These are phyloP conservation scores for Brachionus sp. DNA, from an alignment of 1,140 invertebrate genomes.

Conservation along the genomic window DNA sequence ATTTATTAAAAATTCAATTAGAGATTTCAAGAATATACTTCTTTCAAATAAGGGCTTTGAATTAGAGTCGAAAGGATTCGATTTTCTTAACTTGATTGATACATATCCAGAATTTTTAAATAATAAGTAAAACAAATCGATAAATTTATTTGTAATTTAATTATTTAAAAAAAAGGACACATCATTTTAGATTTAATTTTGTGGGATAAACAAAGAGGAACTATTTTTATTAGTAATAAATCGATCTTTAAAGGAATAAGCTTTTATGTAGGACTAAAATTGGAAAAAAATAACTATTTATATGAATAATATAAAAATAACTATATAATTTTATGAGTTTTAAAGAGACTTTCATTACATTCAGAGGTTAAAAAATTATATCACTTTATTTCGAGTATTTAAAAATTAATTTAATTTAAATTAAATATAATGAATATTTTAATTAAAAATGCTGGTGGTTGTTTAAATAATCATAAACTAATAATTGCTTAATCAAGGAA, in stretches of 20 bases:
- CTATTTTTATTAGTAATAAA: background rate
- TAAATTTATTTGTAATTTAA: background rate
- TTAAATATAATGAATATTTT: no score
- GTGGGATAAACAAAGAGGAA: background rate
- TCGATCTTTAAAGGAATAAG: background rate
- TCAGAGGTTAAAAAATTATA: no score
- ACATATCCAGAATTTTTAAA: background rate
- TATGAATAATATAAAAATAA: background rate
- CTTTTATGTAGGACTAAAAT: background rate
- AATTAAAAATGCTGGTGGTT: no score
- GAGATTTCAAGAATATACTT: background rate
- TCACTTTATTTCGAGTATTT: no score
- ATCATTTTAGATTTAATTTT: background rate
- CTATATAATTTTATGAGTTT: background rate
- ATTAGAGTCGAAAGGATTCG: background rate
- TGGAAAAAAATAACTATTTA: background rate
- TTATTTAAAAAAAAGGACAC: background rate
- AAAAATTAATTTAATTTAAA: no score
- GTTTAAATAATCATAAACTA: no score
- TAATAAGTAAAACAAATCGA: background rate
- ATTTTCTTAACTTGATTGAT: background rate
- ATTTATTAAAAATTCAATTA: background rate
- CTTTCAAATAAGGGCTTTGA: background rate
- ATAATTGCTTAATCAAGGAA: no score
- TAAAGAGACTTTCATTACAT: no score